A percentile compares a stretch with the other conserved stretches of the same genome.
phyloP scores from a whole-genome alignment of 2,888 invertebrate species.

The Pyrrhia umbra region DNA sequence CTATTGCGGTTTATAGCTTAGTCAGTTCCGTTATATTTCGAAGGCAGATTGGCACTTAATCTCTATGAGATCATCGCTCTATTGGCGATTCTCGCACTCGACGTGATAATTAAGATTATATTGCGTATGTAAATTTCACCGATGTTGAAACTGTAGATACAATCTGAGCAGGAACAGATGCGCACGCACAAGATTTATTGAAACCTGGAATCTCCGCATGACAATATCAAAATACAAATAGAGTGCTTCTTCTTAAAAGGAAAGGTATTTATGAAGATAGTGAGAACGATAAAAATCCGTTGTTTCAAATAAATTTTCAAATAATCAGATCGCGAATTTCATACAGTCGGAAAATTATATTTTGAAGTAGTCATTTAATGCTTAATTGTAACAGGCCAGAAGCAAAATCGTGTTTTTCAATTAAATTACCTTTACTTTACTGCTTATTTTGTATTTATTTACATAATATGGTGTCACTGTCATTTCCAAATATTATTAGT shows the following conservation, averaged over 20 bases:
- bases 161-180: constrained; percentile 28
- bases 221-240: constrained; percentile 33
- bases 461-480: too few relatives aligned
- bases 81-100: constrained; percentile 17
- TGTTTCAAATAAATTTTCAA: too few relatives aligned
- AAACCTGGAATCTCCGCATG: constrained; percentile 10
- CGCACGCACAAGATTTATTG: constrained; percentile 35
- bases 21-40: constrained; percentile 49
- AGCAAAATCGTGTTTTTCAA: too few relatives aligned
- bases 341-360: too few relatives aligned
- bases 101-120: constrained; percentile 31
- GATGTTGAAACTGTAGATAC: constrained; percentile 21
- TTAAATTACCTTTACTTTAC: too few relatives aligned
- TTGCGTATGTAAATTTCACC: constrained; percentile 33
- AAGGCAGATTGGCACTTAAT: constrained; percentile 47
- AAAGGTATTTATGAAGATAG: constrained; percentile 3
- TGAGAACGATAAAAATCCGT: neutral
- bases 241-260: constrained; percentile 1
- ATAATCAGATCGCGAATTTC: too few relatives aligned
- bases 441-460: too few relatives aligned
- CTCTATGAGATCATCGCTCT: constrained; percentile 39
- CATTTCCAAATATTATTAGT: too few relatives aligned
- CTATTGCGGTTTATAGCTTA: constrained; percentile 26
- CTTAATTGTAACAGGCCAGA: too few relatives aligned
- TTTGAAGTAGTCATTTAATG: constrained; percentile 19